Evolutionary conservation across 2,797 vertebrate species (phyloP), one percentile per base, ranked within the genome.

Genomic region (Pseudochromis fuscus): DNA sequence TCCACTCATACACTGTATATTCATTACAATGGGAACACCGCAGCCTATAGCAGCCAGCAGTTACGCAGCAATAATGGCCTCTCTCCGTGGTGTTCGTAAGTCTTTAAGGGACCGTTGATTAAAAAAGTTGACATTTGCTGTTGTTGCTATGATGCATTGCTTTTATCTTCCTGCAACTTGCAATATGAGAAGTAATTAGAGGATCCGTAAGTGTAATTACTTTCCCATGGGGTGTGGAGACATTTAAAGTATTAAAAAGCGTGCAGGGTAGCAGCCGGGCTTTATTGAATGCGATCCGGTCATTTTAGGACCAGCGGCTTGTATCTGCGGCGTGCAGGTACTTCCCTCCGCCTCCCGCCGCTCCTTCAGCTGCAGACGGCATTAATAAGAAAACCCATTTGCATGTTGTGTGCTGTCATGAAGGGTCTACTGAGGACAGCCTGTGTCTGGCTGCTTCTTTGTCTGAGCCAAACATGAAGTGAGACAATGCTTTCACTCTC

Each of bases 11-110:
- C 59, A 67, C 58, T 70, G 63, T 75, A 79, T 73, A 75, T 85
- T 87, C 77, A 86, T 86, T 73, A 83, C 67, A 72, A 58, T 53
- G 60, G 68, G 55, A 60, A 49, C 65, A 46, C 68, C 60, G 42
- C 51, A 64, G 45, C 59, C 60, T 53, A 16, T 38, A 57, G 59
- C 44, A 28, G 57, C 62, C 6, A 30, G 46, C 19, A 44, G 73
- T 35, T 46, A 13, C 24, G 58, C 42, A 52, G 55, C 52, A 52
- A 45, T 75, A 70, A 62, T 35, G 31, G 25, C 30, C 40, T 33
- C 46, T 33, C 80, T 75, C 38, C 35, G 21, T 42, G 40, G 33
- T 35, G 11, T 75, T 81, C 69, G 70, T 24, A 53, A 16, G 38
- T 56, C 58, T n/a, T 76, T 58, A 24, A 44, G 18, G 18, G 42